Conservation (phyloP, 2,113 vertebrate genomes). For the Xenopus laevis region DNA sequence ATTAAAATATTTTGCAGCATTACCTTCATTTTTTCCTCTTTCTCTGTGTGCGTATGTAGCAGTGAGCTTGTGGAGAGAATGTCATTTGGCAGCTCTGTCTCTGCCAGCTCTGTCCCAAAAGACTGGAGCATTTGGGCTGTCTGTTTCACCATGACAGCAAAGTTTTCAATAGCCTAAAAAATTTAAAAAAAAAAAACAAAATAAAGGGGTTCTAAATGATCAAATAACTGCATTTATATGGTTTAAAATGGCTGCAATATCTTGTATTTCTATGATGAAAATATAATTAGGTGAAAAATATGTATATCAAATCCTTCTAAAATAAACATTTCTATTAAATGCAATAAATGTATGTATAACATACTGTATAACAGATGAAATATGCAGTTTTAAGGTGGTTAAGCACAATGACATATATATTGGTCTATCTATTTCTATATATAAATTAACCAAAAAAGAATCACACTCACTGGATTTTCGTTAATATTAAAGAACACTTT, state of each 20-base stretch:
- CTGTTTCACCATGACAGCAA: slow-evolving; percentile 91
- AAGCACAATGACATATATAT: no score
- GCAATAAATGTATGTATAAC: no score
- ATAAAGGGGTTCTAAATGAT: neutral
- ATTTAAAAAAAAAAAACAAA: slow-evolving; percentile 6
- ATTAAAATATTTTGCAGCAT: neutral
- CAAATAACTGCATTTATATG: neutral
- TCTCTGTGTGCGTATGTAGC: slow-evolving; percentile 76
- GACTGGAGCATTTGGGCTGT: slow-evolving; percentile 88
- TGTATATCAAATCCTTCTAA: no score
- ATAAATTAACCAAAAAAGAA: no score
- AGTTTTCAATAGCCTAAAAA: slow-evolving; percentile 87
- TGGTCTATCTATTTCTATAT: no score
- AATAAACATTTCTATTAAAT: no score
- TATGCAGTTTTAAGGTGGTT: no score
- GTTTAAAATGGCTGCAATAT: neutral
- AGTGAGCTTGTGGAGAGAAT: slow-evolving; percentile 78
- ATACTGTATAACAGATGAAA: no score
- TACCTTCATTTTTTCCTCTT: slow-evolving; percentile 89
- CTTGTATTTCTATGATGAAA: neutral
- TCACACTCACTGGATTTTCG: no score
- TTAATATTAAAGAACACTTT: no score
- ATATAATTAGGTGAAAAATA: neutral
- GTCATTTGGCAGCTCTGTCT: slow-evolving; percentile 91
- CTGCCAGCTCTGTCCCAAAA: slow-evolving; percentile 91